These are phyloP conservation scores for Anorthoa munda DNA, from an alignment of 2,888 invertebrate genomes.

Conservation along the genomic window DNA sequence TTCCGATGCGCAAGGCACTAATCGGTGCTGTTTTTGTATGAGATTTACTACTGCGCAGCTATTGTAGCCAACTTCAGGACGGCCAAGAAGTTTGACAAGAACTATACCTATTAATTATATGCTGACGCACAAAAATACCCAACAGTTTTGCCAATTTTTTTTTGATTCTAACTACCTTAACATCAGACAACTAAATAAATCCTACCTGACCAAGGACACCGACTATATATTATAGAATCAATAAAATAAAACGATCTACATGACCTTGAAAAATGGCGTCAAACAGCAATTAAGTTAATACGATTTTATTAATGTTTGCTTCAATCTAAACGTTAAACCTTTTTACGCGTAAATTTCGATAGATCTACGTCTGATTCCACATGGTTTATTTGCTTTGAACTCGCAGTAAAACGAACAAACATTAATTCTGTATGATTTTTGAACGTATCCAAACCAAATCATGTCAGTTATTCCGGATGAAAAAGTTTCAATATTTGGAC, in stretches of 20 bases:
- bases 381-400: slow-evolving; percentile 49
- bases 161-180: background rate
- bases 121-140: background rate
- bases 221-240: background rate
- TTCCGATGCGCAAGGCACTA: too few species aligned
- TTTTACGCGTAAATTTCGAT: slow-evolving; percentile 26
- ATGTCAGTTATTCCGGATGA: slow-evolving; percentile 27
- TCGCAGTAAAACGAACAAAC: slow-evolving; percentile 33
- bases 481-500: slow-evolving; percentile 8
- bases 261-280: slow-evolving; percentile 1
- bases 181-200: background rate
- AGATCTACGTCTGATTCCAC: slow-evolving; percentile 34
- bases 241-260: background rate
- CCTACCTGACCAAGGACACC: slow-evolving; percentile 1
- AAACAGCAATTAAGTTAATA: slow-evolving; percentile 24
- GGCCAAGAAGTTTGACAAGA: too few species aligned
- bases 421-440: slow-evolving; percentile 41
- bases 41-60: too few species aligned
- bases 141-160: background rate
- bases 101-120: too few species aligned
- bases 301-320: slow-evolving; percentile 35
- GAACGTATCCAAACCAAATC: slow-evolving; percentile 34
- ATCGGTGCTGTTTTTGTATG: too few species aligned
- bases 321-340: slow-evolving; percentile 1
- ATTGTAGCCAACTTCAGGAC: too few species aligned